Percentiles rank a stretch among this genome's conserved stretches.
phyloP scores from a whole-genome alignment of 2,797 vertebrate genomes.

The Naso thynnoides region DNA sequence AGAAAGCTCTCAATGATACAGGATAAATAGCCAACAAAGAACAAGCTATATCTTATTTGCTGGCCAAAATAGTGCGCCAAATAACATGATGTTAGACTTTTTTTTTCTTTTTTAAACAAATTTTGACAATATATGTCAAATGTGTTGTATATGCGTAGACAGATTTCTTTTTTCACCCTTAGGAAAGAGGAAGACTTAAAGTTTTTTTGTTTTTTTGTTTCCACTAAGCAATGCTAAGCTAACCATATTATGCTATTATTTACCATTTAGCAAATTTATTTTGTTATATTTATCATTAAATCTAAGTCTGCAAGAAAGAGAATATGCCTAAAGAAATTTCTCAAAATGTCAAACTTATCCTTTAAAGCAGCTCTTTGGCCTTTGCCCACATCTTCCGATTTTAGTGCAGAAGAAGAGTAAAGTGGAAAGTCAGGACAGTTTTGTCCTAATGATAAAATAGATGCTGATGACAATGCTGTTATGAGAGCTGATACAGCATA shows the following conservation, averaged over 20 bases:
- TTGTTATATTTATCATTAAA: not conserved
- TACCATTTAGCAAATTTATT: not conserved
- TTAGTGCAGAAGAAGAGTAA: constrained; percentile 39
- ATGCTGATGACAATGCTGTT: constrained; percentile 69
- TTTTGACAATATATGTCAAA: no score
- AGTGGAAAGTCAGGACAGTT: constrained; percentile 53
- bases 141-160: no score
- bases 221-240: not conserved
- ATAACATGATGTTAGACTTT: no score
- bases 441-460: constrained; percentile 60
- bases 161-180: no score
- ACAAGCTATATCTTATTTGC: no score
- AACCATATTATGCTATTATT: no score
- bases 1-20: no score
- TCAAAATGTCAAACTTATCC: constrained; percentile 2
- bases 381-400: constrained; percentile 23
- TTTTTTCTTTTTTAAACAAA: no score
- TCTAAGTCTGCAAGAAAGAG: not conserved
- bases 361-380: constrained; percentile 11
- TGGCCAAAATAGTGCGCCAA: no score
- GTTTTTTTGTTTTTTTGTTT: no score
- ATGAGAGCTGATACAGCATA: constrained; percentile 64
- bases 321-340: not conserved
- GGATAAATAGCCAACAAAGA: no score
- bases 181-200: no score